Conservation (phyloP, 2,113 vertebrate species). For the Ellobius talpinus region DNA sequence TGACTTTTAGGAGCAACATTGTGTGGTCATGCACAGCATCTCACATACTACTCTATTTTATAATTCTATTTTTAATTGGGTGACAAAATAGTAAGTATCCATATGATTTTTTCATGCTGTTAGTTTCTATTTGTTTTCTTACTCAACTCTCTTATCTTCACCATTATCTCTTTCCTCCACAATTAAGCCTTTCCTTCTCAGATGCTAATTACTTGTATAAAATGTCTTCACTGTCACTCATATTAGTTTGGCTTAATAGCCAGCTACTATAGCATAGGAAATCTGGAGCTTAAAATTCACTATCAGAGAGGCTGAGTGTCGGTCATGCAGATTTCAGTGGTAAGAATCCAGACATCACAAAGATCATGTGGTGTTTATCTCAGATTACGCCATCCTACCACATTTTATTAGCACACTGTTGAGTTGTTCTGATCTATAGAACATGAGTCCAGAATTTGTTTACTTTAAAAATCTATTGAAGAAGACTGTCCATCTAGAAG, state of each 20-base stretch:
- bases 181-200: neutral
- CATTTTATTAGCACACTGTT: neutral
- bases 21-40: neutral
- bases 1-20: neutral
- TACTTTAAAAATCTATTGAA: neutral
- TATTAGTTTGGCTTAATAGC: neutral
- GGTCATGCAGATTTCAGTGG: neutral
- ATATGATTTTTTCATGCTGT: neutral
- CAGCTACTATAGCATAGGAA: neutral
- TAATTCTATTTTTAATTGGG: neutral
- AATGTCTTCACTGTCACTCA: neutral
- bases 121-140: neutral
- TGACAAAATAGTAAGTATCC: neutral
- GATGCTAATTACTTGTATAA: neutral
- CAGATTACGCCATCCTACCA: neutral
- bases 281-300: neutral
- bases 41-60: neutral
- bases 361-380: fast-evolving
- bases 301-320: neutral
- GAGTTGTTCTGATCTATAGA: neutral
- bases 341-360: too few relatives aligned
- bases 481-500: fast-evolving
- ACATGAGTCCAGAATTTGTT: neutral
- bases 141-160: too few relatives aligned
- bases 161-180: neutral